Conservation (phyloP, 1,140 invertebrate species). For the Odontomachus brunneus region DNA sequence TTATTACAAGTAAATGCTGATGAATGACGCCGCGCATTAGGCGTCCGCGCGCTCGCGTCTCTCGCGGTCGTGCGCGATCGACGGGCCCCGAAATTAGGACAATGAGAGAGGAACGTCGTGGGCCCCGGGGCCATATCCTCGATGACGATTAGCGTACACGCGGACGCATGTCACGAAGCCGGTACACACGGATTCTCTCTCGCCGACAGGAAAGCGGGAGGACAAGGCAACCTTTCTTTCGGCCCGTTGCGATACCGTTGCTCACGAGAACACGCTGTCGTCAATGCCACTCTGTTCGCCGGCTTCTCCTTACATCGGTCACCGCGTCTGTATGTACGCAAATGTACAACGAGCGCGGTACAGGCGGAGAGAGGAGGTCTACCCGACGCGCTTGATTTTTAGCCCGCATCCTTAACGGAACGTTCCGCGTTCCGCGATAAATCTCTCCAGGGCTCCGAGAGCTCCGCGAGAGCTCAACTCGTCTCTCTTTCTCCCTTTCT, state of each 20-base stretch:
- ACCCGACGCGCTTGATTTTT: conserved; percentile 49
- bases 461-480: conserved; percentile 27
- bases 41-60: conserved; percentile 5
- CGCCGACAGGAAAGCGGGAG: conserved; percentile 34
- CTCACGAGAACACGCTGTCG: conserved; percentile 52
- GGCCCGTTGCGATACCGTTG: conserved; percentile 67
- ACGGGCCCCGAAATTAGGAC: conserved; percentile 64
- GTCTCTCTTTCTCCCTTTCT: background rate
- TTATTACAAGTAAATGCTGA: conserved; percentile 68
- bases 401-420: conserved; percentile 76
- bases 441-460: conserved; percentile 58
- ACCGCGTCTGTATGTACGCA: conserved; percentile 45
- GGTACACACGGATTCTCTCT: conserved; percentile 46
- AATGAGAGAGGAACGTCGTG: conserved; percentile 35
- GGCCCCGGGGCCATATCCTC: conserved; percentile 43
- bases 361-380: background rate
- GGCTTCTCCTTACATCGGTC: conserved; percentile 50
- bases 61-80: background rate
- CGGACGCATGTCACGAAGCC: conserved; percentile 13
- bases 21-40: conserved; percentile 55
- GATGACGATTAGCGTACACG: conserved; percentile 60
- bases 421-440: conserved; percentile 68
- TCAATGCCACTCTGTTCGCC: conserved; percentile 69
- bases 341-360: conserved; percentile 45
- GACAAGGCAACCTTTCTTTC: conserved; percentile 74